A percentile compares a stretch with the other conserved stretches of the same genome.
Evolutionary conservation across 2,113 vertebrate species (phyloP).

Genomic region (Irena cyanogastra): DNA sequence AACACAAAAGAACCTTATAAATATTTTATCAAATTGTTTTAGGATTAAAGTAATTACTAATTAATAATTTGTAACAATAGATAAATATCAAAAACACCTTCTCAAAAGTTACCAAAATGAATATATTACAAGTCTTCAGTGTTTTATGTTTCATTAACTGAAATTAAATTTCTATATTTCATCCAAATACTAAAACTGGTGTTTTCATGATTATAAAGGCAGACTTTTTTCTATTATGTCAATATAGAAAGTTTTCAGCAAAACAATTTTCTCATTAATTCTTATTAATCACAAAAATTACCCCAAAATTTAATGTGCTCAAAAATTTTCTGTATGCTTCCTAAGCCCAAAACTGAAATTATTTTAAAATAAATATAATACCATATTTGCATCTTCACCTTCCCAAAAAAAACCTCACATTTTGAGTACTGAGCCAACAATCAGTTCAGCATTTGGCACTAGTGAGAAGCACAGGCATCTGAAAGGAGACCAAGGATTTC

Average conservation of each 20-base stretch:
- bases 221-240: not conserved
- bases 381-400: not conserved
- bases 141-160: not conserved
- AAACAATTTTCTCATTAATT: not conserved
- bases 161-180: not conserved
- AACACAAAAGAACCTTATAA: not conserved
- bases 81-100: not conserved
- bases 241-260: not conserved
- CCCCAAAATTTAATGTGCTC: not conserved
- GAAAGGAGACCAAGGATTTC: not conserved
- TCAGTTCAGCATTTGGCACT: not conserved
- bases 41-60: not conserved
- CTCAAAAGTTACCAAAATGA: not conserved
- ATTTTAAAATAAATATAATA: not conserved
- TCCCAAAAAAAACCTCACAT: not conserved
- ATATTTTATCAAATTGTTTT: not conserved
- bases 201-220: not conserved
- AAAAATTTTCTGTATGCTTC: not conserved
- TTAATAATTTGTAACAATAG: not conserved
- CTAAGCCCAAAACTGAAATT: not conserved
- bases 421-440: not conserved
- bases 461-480: not conserved
- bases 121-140: not conserved
- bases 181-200: not conserved
- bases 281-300: not conserved